phyloP scores from a whole-genome alignment of 2,113 vertebrate species.

The Marmota flaviventris region DNA sequence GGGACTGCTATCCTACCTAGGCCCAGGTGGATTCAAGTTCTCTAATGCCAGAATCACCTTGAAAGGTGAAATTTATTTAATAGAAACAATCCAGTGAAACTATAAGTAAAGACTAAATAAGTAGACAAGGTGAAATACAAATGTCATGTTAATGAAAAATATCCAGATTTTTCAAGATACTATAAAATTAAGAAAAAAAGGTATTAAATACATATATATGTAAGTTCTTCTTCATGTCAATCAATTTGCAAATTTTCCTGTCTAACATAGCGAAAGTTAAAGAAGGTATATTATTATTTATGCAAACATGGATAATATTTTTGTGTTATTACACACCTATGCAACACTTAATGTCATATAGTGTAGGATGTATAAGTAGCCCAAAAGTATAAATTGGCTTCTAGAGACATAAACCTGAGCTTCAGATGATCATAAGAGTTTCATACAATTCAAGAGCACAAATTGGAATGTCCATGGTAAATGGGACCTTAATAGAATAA shows the following conservation, averaged over 20 bases:
- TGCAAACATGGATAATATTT: not conserved
- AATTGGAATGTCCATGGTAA: not conserved
- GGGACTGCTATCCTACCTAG: not conserved
- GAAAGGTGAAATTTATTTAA: not conserved
- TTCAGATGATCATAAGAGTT: not conserved
- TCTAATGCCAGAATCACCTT: conserved; percentile 34
- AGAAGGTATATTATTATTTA: not conserved
- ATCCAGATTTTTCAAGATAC: not conserved
- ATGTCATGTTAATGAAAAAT: not conserved
- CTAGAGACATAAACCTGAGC: conserved; percentile 30
- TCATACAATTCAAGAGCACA: not conserved
- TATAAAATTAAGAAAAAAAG: not conserved
- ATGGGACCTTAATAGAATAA: not conserved
- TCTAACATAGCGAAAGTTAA: conserved; percentile 4
- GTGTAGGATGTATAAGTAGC: not conserved
- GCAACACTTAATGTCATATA: not conserved
- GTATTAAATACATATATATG: not conserved
- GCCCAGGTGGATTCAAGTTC: not conserved
- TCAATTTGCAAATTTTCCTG: not conserved
- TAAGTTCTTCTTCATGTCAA: not conserved
- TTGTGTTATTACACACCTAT: not conserved
- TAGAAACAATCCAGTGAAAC: not conserved
- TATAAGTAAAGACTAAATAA: not conserved
- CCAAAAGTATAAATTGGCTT: not conserved
- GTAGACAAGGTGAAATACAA: not conserved